Evolutionary conservation across 1,140 invertebrate genomes (phyloP).

Genomic region (Leptestheria dahalacensis): DNA sequence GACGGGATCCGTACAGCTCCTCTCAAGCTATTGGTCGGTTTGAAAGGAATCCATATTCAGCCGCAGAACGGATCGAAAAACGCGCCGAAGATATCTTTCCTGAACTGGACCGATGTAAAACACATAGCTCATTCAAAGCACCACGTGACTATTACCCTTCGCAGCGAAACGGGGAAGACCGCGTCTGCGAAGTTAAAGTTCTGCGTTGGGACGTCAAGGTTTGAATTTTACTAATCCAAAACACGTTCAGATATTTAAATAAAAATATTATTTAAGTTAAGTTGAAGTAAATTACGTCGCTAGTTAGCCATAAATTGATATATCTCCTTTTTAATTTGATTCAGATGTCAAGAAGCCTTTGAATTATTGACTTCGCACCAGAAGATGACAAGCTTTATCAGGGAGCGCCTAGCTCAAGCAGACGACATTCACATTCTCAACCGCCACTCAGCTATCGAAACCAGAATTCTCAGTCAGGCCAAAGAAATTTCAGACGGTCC

Average conservation of each 20-base stretch:
- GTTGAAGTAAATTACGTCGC: too few species aligned
- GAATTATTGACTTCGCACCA: constrained; percentile 5
- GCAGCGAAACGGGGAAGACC: not conserved
- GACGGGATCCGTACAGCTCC: constrained; percentile 11
- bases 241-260: too few species aligned
- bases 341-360: not conserved
- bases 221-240: not conserved
- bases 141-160: constrained; percentile 11
- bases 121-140: constrained; percentile 9
- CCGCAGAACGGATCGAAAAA: not conserved
- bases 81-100: not conserved
- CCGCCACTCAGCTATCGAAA: too few species aligned
- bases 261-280: too few species aligned
- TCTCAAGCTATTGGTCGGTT: constrained; percentile 3
- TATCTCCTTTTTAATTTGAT: not conserved
- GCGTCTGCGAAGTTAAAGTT: not conserved
- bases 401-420: not conserved
- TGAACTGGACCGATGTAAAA: constrained; percentile 9
- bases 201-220: constrained; percentile 1
- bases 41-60: constrained; percentile 10
- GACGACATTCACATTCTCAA: too few species aligned
- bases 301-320: not conserved
- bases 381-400: not conserved
- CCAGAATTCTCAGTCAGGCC: too few species aligned
- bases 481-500: too few species aligned